These are phyloP conservation scores for Glaucidium brasilianum DNA, from an alignment of 2,113 vertebrate species.

Conservation along the genomic window DNA sequence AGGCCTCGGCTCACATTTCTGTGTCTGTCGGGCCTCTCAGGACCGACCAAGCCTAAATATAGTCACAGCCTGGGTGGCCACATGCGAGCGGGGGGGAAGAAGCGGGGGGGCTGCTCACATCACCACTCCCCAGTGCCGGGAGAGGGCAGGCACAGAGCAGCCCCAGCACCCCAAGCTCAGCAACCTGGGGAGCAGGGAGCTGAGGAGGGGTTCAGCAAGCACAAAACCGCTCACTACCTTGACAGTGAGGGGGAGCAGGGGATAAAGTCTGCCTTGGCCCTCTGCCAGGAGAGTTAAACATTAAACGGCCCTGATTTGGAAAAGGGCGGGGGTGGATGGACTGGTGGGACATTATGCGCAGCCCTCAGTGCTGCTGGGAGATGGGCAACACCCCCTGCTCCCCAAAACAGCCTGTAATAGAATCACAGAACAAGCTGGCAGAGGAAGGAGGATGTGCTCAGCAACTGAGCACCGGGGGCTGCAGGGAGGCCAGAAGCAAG, in stretches of 20 bases:
- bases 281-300: slow-evolving; percentile 33
- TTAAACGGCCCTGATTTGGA: slow-evolving; percentile 27
- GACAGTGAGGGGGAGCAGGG: neutral
- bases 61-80: slow-evolving; percentile 73
- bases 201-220: neutral
- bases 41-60: slow-evolving; percentile 84
- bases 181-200: neutral
- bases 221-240: neutral
- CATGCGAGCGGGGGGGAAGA: neutral
- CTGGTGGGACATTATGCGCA: fast-evolving
- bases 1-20: slow-evolving; percentile 79
- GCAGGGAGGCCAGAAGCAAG: neutral
- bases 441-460: neutral
- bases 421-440: neutral
- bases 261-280: slow-evolving; percentile 52
- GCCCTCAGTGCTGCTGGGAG: neutral
- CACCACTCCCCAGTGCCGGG: neutral
- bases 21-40: slow-evolving; percentile 62
- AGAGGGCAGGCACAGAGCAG: neutral
- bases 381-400: neutral
- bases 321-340: neutral
- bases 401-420: neutral
- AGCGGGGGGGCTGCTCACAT: slow-evolving; percentile 29
- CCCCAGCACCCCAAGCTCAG: fast-evolving
- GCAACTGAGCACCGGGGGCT: fast-evolving